These are phyloP conservation scores for Cygnus buccinator DNA, from an alignment of 2,113 vertebrate species.

Conservation along the genomic window DNA sequence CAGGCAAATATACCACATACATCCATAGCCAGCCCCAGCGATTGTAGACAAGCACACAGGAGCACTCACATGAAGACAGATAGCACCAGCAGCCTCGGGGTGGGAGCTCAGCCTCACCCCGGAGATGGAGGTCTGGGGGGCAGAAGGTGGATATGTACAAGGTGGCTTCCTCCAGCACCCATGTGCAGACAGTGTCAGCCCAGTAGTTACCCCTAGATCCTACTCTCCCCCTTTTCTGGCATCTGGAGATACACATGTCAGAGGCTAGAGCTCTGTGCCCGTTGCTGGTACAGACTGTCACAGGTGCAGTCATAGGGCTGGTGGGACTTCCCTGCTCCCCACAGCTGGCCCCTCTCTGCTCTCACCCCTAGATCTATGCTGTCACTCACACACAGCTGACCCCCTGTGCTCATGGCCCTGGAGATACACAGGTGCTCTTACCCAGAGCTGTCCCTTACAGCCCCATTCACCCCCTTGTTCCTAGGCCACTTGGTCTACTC, in stretches of 20 bases:
- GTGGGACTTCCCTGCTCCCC: not conserved
- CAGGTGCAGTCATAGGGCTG: not conserved
- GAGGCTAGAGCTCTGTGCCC: not conserved
- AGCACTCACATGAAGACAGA: too few species aligned
- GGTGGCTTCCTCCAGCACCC: not conserved
- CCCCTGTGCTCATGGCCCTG: not conserved
- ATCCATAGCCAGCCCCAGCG: rapidly evolving
- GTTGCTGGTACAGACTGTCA: not conserved
- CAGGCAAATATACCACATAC: rapidly evolving
- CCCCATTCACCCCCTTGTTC: not conserved
- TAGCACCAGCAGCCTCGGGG: not conserved
- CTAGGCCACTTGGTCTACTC: not conserved
- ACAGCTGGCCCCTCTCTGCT: not conserved
- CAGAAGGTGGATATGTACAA: too few species aligned
- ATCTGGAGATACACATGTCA: not conserved
- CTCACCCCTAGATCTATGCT: not conserved
- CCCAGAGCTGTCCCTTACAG: not conserved
- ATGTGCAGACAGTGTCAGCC: not conserved
- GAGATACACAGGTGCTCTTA: not conserved
- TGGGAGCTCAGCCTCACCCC: not conserved
- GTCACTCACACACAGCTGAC: not conserved
- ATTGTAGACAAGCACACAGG: rapidly evolving
- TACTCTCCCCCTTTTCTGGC: not conserved
- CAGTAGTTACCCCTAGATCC: not conserved
- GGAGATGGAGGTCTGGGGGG: too few species aligned